Evolutionary conservation across 2,113 vertebrate species (phyloP).

Genomic region (Donacobius atricapilla): DNA sequence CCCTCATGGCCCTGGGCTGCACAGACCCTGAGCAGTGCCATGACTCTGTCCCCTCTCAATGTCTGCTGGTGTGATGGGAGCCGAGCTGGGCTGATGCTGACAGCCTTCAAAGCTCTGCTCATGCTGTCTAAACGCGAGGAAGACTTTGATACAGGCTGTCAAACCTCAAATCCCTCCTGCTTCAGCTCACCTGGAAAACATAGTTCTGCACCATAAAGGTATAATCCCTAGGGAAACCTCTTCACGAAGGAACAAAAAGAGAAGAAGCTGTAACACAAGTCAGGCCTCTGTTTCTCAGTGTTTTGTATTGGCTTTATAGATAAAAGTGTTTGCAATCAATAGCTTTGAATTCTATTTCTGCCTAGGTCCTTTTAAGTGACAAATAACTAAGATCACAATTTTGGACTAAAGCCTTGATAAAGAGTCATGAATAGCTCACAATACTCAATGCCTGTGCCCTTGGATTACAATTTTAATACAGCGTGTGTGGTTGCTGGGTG

Average conservation of each 20-base stretch:
- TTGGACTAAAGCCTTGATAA: neutral
- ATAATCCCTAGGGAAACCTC: neutral
- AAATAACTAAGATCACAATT: neutral
- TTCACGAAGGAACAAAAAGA: neutral
- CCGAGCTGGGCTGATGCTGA: neutral
- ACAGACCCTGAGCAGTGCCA: neutral
- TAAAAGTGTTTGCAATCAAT: conserved; percentile 3
- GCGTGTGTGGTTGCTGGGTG: neutral
- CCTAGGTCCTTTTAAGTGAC: neutral
- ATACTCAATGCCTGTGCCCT: neutral
- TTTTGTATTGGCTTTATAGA: neutral
- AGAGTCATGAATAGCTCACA: neutral
- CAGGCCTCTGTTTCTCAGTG: neutral
- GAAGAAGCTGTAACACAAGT: neutral
- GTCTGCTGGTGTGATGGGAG: neutral
- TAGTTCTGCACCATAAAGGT: neutral
- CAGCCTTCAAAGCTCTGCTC: neutral
- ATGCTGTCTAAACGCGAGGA: neutral
- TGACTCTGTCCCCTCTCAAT: neutral
- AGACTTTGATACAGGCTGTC: neutral
- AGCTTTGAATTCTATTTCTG: conserved; percentile 20
- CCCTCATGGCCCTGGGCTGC: neutral
- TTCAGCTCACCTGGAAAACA: neutral
- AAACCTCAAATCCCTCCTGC: neutral
- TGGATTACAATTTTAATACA: neutral